Base-by-base conservation (phyloP, 2,797 vertebrate species). In the Pelodytes ibericus region DNA sequence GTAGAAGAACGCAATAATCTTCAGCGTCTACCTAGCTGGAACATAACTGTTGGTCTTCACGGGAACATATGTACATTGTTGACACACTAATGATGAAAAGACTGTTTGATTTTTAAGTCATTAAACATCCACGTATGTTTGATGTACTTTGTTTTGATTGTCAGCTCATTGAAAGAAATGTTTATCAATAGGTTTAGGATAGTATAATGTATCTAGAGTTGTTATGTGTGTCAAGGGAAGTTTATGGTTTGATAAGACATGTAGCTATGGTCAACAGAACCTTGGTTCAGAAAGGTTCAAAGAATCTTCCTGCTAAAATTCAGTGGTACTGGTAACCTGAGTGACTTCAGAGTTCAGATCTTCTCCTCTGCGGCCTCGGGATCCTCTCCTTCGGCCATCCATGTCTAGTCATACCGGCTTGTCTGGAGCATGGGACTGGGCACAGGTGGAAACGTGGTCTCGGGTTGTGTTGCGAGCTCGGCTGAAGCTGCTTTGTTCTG, bases 401-500 rank as follows among this genome's bases (percentile, higher is more conserved):
- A 83, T 75, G 74, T 74, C 91, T 90, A 93, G 91, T 97, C 96
- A 98, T 85, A 92, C 92, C 0, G 87, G 91, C 80, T 88, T 92
- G 71, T 84, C 89, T 7, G 76, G 87, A 1, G 83, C 85, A 0
- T 88, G 87, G 0, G 91, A 87, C 0, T 88, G 89, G 4, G 89
- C 86, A 62, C 94, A 97, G 70, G 95, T 91, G 0, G 95, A 95
- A 15, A 91, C 67, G 0, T 88, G 93, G 70, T 96, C 95, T n/a
- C 89, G 86, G 0, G 87, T 90, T 80, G 86, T 90, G 47, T 89
- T 94, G 5, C 92, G 89, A 0, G 89, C 89, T 0, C 89, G 89
- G 79, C 91, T 93, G 87, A 97, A 96, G 89, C 93, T 93, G 86
- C 66, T 88, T 25, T 95, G 94, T 13, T 95, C 93, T 53, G 59